Conservation (phyloP, 2,797 vertebrate species). For the Pseudomugil gertrudae region DNA sequence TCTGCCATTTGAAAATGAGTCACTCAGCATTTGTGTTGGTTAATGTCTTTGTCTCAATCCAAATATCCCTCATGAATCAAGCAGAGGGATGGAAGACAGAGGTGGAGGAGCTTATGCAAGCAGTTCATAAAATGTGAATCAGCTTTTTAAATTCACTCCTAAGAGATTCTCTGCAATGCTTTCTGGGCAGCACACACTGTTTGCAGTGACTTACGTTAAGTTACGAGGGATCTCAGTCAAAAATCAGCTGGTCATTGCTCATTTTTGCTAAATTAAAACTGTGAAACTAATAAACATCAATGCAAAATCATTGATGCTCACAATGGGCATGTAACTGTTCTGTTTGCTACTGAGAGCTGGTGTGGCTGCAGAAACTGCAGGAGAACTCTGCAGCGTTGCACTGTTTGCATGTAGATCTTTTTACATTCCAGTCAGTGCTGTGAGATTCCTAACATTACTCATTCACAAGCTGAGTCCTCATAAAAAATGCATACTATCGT, state of each 20-base stretch:
- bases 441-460: conserved; percentile 43
- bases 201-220: conserved; percentile 22
- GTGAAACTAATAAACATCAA: conserved; percentile 33
- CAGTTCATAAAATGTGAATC: conserved; percentile 69
- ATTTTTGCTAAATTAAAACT: conserved; percentile 26
- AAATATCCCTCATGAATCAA: conserved; percentile 70
- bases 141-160: conserved; percentile 63
- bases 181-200: conserved; percentile 30
- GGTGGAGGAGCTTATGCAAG: conserved; percentile 70
- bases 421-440: conserved; percentile 22
- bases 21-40: conserved; percentile 69
- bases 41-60: conserved; percentile 72
- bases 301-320: conserved; percentile 24
- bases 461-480: conserved; percentile 55
- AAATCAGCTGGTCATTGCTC: conserved; percentile 9
- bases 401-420: conserved; percentile 40
- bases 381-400: conserved; percentile 22
- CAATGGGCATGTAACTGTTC: conserved; percentile 20
- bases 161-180: conserved; percentile 53
- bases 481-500: conserved; percentile 62
- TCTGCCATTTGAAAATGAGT: conserved; percentile 71
- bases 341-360: conserved; percentile 18
- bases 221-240: conserved; percentile 14
- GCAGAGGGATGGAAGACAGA: conserved; percentile 61
- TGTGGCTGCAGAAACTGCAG: conserved; percentile 26